These are phyloP conservation scores for Kryphioiulus occultus DNA, from an alignment of 2,888 invertebrate genomes.

Conservation along the genomic window DNA sequence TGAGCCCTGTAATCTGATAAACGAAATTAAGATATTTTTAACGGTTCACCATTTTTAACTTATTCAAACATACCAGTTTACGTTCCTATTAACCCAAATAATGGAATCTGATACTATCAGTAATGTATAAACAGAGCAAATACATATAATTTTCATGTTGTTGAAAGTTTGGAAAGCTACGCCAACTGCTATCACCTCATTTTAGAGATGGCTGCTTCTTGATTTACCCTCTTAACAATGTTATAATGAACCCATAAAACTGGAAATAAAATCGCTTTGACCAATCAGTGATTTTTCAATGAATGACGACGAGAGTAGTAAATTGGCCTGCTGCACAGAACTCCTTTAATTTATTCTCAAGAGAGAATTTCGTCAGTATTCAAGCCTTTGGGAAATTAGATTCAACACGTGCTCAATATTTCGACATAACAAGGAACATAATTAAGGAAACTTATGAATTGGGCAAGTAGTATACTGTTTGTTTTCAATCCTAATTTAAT, in stretches of 20 bases:
- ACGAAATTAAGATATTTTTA: not conserved
- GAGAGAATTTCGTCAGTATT: no score
- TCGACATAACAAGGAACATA: no score
- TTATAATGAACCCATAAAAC: not conserved
- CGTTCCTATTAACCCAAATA: not conserved
- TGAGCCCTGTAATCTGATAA: not conserved
- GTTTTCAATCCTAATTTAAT: not conserved
- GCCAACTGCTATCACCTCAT: not conserved
- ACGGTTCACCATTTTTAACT: not conserved
- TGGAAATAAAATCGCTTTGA: not conserved
- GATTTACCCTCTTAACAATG: not conserved
- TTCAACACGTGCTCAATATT: no score
- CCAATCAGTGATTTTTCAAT: not conserved
- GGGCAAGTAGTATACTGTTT: no score
- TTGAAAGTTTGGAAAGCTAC: not conserved
- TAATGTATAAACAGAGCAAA: not conserved
- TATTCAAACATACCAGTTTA: not conserved
- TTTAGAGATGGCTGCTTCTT: not conserved
- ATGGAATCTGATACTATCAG: not conserved
- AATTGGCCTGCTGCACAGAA: no score
- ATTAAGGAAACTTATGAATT: no score
- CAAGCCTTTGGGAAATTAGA: no score
- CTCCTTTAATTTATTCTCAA: no score
- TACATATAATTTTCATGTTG: not conserved
- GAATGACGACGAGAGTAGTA: no score